Evolutionary conservation across 1,140 invertebrate species (phyloP), one percentile per base, ranked within the genome.

Genomic region (Cherax quadricarinatus): DNA sequence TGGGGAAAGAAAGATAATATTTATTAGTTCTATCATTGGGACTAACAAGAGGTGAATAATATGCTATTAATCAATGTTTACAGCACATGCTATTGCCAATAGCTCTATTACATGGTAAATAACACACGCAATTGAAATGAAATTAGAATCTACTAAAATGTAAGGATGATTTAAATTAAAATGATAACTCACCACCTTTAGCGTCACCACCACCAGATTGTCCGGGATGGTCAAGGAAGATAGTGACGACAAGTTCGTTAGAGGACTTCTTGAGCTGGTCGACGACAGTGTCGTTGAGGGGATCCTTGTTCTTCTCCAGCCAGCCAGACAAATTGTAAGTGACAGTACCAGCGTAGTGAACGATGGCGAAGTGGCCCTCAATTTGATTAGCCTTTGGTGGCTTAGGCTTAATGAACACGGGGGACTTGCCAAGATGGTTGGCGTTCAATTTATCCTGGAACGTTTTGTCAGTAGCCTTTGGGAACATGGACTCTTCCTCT

Each of bases 171-270:
- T 41, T 41, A 41, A 1, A 41, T 2, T 41, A 41, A 41, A 75
- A 9, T 75, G 24, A 24, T 9, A 73, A 88, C 86, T 87, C 30
- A 83, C 80, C 96, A 97, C 96, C 97, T 95, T 97, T 98, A 96
- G 97, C 97, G 94, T 96, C 97, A 94, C 70, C 82, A 24, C 0
- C 53, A 18, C 96, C 97, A 95, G 98, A 98, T 95, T 98, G 98
- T 94, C 98, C 98, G 94, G 98, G 97, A 96, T 98, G 98, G 95
- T 98, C 98, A 95, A 97, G 97, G 95, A 99, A 99, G 96, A 99
- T 98, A 95, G 98, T 98, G 48, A 97, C 94, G 95, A 99, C 95
- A 94, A 99, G 96, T 79, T 95, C 94, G 90, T 95, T 95, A 16
- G 4, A 30, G 1, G 86, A 14, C 70, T 88, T 88, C 86, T 88